Base-by-base conservation (phyloP, 2,797 vertebrate genomes). In the Lutjanus argentimaculatus region DNA sequence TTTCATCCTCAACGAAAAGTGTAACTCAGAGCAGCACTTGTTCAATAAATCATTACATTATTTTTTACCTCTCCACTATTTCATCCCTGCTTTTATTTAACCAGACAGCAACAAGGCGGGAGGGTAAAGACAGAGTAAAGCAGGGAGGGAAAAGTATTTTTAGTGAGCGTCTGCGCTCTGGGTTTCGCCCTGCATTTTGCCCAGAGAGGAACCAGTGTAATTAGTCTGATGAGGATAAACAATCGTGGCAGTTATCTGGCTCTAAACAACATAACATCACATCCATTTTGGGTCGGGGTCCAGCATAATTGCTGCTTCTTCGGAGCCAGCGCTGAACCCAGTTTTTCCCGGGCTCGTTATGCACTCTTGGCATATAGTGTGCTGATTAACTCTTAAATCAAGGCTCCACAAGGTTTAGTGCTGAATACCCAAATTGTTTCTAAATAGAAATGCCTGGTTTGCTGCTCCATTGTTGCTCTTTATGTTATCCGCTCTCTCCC, bases 161-260 rank as follows among this genome's bases (percentile, higher is more conserved):
- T 85, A 88, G 82, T 65, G 64, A 69, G 68, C 3, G 51, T 67
- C 75, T 45, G 67, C 51, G 75, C 79, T 81, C 57, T 11, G 10
- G 69, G 58, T 79, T 70, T 77, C 12, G 14, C 63, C 75, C 87
- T n/a, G 52, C 21, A 42, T 81, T 90, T 72, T 69, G 73, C 87
- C 77, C 68, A 55, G 49, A 89, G 86, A 85, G 64, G 51, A 63
- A 66, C 40, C 46, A 14, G 73, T 80, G 86, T 88, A 93, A 94
- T 94, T 92, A 93, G 82, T 87, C 69, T 67, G 88, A 89, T 92
- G 90, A 94, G 84, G 81, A 87, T 92, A 93, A 95, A 92, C 87
- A 91, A 83, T 85, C 67, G 30, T 93, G 91, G 89, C 88, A 91
- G 84, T 88, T 89, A 79, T 89, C 83, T 89, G 88, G 87, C 88